Evolutionary conservation across 2,888 invertebrate genomes (phyloP).

Genomic region (Micropterix aruncella): DNA sequence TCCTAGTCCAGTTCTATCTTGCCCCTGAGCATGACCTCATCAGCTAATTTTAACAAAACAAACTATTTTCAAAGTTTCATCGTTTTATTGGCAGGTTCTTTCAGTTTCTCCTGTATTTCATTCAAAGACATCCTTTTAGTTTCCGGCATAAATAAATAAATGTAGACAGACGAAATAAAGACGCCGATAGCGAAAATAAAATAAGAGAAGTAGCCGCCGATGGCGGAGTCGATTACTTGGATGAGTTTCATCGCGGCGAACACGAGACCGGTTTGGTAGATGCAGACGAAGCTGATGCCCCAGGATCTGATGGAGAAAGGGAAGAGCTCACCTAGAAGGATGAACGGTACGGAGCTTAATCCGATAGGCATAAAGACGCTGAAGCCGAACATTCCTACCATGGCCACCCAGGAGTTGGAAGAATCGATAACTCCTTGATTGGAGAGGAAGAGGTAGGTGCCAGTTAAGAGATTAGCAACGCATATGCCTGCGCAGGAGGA

Average conservation of each 20-base stretch:
- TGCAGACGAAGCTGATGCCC: constrained; percentile 3
- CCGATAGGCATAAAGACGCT: constrained; percentile 5
- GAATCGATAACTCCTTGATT: constrained; percentile 4
- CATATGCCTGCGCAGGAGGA: constrained; percentile 8
- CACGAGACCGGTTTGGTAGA: constrained; percentile 2
- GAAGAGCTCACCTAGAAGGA: constrained; percentile 8
- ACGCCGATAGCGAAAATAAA: constrained; percentile 2
- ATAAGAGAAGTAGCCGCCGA: constrained; percentile 6
- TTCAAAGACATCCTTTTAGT: constrained; percentile 6
- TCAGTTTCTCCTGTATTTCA: constrained; percentile 7
- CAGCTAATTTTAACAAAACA: too few species aligned
- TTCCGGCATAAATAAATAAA: constrained; percentile 5
- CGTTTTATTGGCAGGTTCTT: too few species aligned
- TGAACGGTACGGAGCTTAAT: constrained; percentile 2
- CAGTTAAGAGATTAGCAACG: constrained; percentile 7
- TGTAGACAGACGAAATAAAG: not conserved
- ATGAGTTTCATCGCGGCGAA: constrained; percentile 4
- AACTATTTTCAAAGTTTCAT: too few species aligned
- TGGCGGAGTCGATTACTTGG: not conserved
- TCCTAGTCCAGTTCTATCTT: too few species aligned
- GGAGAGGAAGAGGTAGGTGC: constrained; percentile 9
- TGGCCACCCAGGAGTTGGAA: constrained; percentile 4
- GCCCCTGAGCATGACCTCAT: too few species aligned
- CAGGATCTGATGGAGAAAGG: constrained; percentile 6
- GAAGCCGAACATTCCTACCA: constrained; percentile 5